Evolutionary conservation across 2,797 vertebrate species (phyloP).

Genomic region (Lithobates pipiens): DNA sequence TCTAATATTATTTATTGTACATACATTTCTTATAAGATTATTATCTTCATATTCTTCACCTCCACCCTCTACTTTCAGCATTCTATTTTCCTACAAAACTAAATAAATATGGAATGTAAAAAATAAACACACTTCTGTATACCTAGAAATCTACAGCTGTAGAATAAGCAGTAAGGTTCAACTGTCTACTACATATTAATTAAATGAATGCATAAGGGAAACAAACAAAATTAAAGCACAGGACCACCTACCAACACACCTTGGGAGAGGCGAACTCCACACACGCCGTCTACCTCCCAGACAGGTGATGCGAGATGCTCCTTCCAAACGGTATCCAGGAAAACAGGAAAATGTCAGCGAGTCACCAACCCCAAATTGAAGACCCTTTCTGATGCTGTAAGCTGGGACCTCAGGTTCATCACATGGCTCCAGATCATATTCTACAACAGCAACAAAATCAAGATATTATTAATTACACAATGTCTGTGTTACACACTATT

Average conservation of each 20-base stretch:
- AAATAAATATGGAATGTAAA: neutral
- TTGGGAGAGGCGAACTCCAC: conserved; percentile 99
- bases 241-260: conserved; percentile 99
- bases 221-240: conserved; percentile 93
- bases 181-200: neutral
- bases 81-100: too few species aligned
- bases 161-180: neutral
- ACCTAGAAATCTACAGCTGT: neutral
- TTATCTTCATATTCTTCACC: neutral
- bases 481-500: neutral
- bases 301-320: conserved; percentile 90
- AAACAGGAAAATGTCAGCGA: conserved; percentile 94
- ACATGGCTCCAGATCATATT: conserved; percentile 95
- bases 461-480: neutral
- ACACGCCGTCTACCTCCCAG: conserved; percentile 97
- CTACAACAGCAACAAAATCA: conserved; percentile 68
- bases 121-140: neutral
- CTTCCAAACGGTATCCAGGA: conserved; percentile 97
- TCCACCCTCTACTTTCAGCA: neutral
- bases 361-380: conserved; percentile 93
- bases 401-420: conserved; percentile 94
- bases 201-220: conserved; percentile 56
- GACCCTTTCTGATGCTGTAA: conserved; percentile 93
- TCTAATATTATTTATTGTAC: too few species aligned
- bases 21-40: too few species aligned